Conservation (phyloP, 2,888 invertebrate genomes). For the Eupithecia dodoneata region DNA sequence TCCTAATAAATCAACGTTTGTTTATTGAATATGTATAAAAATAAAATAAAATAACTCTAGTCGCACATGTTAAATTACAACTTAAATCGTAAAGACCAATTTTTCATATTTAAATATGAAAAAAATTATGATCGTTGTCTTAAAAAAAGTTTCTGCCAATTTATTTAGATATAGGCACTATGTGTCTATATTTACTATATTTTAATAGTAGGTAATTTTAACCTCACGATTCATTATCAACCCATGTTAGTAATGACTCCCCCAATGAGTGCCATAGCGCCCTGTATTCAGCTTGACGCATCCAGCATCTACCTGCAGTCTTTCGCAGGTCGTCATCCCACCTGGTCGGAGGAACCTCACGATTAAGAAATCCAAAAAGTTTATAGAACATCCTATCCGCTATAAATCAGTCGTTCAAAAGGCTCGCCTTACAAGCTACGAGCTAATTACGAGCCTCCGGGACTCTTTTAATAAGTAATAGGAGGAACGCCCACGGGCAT, state of each 20-base stretch:
- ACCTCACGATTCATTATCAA: too few relatives aligned
- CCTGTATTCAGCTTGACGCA: too few relatives aligned
- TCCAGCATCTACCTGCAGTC: too few relatives aligned
- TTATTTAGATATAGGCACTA: neutral
- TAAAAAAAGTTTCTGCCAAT: neutral
- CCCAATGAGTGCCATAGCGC: too few relatives aligned
- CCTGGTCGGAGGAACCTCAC: too few relatives aligned
- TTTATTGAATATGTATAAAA: too few relatives aligned
- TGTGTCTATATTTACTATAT: too few relatives aligned
- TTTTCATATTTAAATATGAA: neutral
- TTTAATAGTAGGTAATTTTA: too few relatives aligned
- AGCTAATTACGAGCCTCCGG: conserved; percentile 66
- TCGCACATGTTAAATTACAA: neutral
- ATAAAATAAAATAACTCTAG: too few relatives aligned
- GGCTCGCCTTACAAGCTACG: conserved; percentile 58
- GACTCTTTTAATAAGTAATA: conserved; percentile 66
- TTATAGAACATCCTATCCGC: conserved; percentile 6
- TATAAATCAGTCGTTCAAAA: conserved; percentile 37
- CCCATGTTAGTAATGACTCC: too few relatives aligned
- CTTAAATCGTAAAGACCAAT: neutral
- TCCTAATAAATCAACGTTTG: too few relatives aligned
- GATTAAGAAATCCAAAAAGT: conserved; percentile 4
- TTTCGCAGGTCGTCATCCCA: too few relatives aligned
- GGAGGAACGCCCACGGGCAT: conserved; percentile 54
- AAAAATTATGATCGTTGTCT: neutral